Conservation (phyloP, 2,888 invertebrate species). For the Cristatella mucedo region DNA sequence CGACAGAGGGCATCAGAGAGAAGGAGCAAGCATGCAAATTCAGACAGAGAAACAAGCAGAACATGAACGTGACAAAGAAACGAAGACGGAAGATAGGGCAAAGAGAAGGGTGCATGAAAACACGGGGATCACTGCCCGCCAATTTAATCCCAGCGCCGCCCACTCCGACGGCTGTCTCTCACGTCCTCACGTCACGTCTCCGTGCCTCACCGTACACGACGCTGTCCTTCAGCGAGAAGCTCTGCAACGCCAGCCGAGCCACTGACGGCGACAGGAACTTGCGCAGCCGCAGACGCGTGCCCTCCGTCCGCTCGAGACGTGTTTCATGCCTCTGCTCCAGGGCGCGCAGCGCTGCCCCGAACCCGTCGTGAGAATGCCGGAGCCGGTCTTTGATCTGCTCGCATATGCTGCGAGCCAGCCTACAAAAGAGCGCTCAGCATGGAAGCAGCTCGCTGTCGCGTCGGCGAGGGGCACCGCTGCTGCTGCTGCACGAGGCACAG, state of each 20-base stretch:
- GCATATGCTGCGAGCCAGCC: conserved; percentile 56
- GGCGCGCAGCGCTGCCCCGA: conserved; percentile 54
- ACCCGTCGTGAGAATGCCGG: conserved; percentile 58
- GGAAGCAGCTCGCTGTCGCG: too few species aligned
- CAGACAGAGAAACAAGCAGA: too few species aligned
- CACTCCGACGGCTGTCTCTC: too few species aligned
- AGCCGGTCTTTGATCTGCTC: conserved; percentile 59
- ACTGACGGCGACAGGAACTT: conserved; percentile 63
- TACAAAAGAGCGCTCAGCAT: conserved; percentile 19
- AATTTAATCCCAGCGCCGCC: too few species aligned
- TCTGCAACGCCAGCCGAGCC: conserved; percentile 63
- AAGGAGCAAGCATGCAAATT: too few species aligned
- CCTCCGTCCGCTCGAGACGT: conserved; percentile 61
- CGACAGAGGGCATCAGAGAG: too few species aligned
- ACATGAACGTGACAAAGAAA: neutral
- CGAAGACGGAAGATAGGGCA: neutral
- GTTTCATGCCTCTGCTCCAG: conserved; percentile 53
- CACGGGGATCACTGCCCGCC: too few species aligned
- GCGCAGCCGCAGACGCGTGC: conserved; percentile 45
- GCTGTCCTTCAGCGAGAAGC: conserved; percentile 62
- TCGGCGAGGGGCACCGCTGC: too few species aligned
- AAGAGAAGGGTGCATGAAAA: neutral
- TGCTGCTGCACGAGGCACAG: too few species aligned
- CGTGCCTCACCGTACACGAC: conserved; percentile 50
- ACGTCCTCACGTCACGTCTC: too few species aligned